Conservation (phyloP, 2,797 vertebrate species). For the Smutsia gigantea region DNA sequence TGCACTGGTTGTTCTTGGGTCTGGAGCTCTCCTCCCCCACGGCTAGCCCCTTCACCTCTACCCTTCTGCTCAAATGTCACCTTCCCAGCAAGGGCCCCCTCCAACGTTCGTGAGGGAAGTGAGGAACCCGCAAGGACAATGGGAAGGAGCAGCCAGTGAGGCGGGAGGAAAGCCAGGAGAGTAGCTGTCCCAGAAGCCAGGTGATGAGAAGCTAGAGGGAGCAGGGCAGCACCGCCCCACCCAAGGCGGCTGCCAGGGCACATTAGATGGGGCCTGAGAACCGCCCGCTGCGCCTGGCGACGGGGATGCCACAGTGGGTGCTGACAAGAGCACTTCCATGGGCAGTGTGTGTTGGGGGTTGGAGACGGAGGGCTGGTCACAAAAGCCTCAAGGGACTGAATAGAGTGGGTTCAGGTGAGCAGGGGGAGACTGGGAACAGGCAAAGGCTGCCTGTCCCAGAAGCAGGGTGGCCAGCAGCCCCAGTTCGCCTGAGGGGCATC, state of each 20-base stretch:
- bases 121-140: not conserved
- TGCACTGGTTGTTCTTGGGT: not conserved
- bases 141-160: not conserved
- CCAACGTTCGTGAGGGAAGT: too few relatives aligned
- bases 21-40: not conserved
- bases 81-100: not conserved
- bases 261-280: not conserved
- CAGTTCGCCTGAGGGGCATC: not conserved
- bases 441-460: not conserved
- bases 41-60: not conserved
- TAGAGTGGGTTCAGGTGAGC: not conserved
- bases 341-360: fast-evolving
- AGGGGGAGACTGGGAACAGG: not conserved
- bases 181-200: not conserved
- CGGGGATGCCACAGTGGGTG: fast-evolving
- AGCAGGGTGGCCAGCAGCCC: too few relatives aligned
- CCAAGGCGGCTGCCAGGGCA: not conserved
- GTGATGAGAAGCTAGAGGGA: not conserved
- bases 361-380: not conserved
- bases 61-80: not conserved
- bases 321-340: not conserved
- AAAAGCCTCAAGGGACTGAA: too few relatives aligned
- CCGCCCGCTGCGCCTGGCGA: not conserved
- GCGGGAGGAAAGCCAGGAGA: not conserved
- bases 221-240: fast-evolving